Evolutionary conservation across 2,797 vertebrate species (phyloP).

Genomic region (Hoplostethus mediterraneus): DNA sequence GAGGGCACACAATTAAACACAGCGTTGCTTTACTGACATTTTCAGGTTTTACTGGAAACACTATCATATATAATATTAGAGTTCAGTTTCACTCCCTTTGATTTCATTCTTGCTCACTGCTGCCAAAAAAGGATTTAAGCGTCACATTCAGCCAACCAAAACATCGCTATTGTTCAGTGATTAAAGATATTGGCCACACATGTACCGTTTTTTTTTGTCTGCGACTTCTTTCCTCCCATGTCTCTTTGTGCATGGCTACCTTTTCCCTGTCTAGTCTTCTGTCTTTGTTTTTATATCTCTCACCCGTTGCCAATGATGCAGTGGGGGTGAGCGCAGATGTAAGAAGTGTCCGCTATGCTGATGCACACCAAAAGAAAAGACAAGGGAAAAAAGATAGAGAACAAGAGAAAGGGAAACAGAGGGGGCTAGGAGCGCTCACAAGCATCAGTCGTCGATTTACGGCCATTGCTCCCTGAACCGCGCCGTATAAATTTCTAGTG

Average conservation of each 20-base stretch:
- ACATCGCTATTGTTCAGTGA: conserved; percentile 50
- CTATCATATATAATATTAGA: conserved; percentile 36
- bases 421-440: conserved; percentile 77
- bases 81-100: conserved; percentile 34
- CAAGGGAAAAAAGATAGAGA: conserved; percentile 73
- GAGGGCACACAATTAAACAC: conserved; percentile 9
- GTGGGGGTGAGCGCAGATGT: conserved; percentile 70
- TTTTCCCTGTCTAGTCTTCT: conserved; percentile 28
- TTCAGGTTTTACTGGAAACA: conserved; percentile 35
- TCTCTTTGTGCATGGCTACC: conserved; percentile 43
- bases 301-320: conserved; percentile 73
- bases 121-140: conserved; percentile 45
- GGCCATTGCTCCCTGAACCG: conserved; percentile 81
- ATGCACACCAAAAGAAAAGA: conserved; percentile 62
- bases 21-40: conserved; percentile 18
- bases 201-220: conserved; percentile 55
- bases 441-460: conserved; percentile 83
- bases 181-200: conserved; percentile 56
- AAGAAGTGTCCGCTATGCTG: conserved; percentile 71
- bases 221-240: conserved; percentile 56
- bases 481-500: conserved; percentile 81
- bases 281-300: conserved; percentile 71
- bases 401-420: conserved; percentile 79
- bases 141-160: conserved; percentile 64
- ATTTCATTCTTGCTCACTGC: conserved; percentile 31